Percentiles rank a stretch among this genome's conserved stretches.
Evolutionary conservation across 2,888 invertebrate genomes (phyloP).

Genomic region (Mylabris sibirica): DNA sequence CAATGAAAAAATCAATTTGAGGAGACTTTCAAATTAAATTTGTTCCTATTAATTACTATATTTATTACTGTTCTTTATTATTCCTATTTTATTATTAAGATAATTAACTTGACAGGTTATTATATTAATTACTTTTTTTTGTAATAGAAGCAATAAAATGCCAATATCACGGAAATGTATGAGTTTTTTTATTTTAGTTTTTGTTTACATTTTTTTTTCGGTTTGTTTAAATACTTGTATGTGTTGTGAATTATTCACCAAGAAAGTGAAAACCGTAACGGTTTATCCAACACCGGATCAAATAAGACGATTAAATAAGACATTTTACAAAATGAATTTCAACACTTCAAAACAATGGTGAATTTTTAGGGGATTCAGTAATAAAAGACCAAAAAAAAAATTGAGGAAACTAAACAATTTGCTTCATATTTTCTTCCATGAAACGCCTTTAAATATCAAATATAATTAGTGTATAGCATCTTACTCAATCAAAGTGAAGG

Average conservation of each 20-base stretch:
- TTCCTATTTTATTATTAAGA: not conserved
- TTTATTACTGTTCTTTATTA: not conserved
- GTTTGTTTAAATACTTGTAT: not conserved
- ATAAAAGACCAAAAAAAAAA: too few relatives aligned
- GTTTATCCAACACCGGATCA: constrained; percentile 11
- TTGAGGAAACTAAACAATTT: not conserved
- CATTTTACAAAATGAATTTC: not conserved
- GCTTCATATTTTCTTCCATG: not conserved
- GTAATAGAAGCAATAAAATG: too few relatives aligned
- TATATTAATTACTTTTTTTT: not conserved
- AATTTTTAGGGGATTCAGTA: not conserved
- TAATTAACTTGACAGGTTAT: not conserved
- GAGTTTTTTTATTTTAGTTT: not conserved
- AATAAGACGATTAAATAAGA: not conserved
- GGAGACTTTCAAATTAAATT: not conserved
- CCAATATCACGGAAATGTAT: not conserved
- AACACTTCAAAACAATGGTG: not conserved
- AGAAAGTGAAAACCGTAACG: constrained; percentile 20
- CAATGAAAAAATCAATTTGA: not conserved
- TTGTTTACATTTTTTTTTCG: not conserved
- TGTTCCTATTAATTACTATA: not conserved
- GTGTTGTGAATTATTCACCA: constrained; percentile 10
- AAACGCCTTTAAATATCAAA: not conserved
- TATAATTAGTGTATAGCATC: not conserved
- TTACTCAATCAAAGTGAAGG: constrained; percentile 3